Conservation (phyloP, 2,797 vertebrate species). For the Myotis findleyi region DNA sequence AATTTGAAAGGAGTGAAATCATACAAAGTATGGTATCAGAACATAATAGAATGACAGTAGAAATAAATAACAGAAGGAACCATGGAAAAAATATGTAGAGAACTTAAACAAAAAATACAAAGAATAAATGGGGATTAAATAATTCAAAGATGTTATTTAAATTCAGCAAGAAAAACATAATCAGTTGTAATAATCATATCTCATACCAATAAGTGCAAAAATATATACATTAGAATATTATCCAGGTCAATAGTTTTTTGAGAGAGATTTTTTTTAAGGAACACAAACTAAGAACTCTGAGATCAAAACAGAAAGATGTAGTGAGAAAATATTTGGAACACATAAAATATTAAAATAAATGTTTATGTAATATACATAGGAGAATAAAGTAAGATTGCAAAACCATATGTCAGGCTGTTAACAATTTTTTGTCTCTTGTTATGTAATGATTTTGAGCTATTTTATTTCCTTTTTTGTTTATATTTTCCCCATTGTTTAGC, state of each 20-base stretch:
- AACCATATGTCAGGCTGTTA: background rate
- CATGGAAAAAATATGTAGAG: background rate
- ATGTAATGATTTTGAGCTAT: background rate
- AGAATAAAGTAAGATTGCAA: background rate
- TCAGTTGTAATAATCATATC: background rate
- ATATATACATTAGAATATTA: background rate
- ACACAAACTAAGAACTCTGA: background rate
- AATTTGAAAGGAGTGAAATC: background rate
- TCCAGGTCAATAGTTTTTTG: background rate
- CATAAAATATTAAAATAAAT: background rate
- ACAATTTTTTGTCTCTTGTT: background rate
- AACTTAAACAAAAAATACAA: background rate
- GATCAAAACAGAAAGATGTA: background rate
- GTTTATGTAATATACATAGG: background rate
- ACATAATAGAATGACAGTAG: background rate
- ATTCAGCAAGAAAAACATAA: background rate
- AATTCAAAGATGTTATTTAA: background rate
- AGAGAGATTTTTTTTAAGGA: background rate
- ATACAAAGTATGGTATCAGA: background rate
- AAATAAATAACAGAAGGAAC: background rate
- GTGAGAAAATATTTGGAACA: background rate
- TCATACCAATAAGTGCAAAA: background rate
- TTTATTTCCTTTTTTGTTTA: slow-evolving; percentile 9
- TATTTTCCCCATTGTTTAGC: background rate
- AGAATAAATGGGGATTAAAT: background rate